Evolutionary conservation across 2,113 vertebrate genomes (phyloP), one percentile per base, ranked within the genome.

Genomic region (Stercorarius parasiticus): DNA sequence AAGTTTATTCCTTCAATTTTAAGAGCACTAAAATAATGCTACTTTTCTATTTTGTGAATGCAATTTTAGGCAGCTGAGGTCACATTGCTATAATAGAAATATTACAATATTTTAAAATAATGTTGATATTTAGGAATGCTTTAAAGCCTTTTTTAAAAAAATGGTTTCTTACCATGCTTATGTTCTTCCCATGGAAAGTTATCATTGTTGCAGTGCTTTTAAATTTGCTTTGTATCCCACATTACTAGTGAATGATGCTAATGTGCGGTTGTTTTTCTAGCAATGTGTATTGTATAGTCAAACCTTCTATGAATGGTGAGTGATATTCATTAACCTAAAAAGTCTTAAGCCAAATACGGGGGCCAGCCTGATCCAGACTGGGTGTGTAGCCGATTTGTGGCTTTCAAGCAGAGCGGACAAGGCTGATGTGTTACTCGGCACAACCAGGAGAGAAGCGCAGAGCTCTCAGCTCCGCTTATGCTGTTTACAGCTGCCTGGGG

Each of bases 1-100:
- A 95, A 89, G 9, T 76, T 87, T 92, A 49, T 95, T 95, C 36
- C 25, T 84, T 92, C 49, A 50, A 21, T 91, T 86, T 95, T 87
- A 76, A 53, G 14, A 61, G 2, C n/a, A 43, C 80, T 86, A 56
- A 88, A 92, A 56, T 34, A 84, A 64, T 8, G 6, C 3, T 74
- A 40, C 15, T 52, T 89, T 93, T 92, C 36, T 76, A 25, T n/a
- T 76, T 65, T 30, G 12, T 78, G 17, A 89, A 65, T 65, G 9
- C 4, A n/a, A 42, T 87, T 89, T 89, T 76, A 95, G 43, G 65
- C 52, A 40, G 36, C 15, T 84, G 76, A 72, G 49, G 50, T 80
- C 18, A 58, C 4, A 82, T 82, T 79, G 76, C 30, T 89, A 9
- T 72, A 59, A 27, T 53, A 69, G 30, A 84, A 45, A 49, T 49